Conservation (phyloP, 2,113 vertebrate species). For the Setophaga coronata region DNA sequence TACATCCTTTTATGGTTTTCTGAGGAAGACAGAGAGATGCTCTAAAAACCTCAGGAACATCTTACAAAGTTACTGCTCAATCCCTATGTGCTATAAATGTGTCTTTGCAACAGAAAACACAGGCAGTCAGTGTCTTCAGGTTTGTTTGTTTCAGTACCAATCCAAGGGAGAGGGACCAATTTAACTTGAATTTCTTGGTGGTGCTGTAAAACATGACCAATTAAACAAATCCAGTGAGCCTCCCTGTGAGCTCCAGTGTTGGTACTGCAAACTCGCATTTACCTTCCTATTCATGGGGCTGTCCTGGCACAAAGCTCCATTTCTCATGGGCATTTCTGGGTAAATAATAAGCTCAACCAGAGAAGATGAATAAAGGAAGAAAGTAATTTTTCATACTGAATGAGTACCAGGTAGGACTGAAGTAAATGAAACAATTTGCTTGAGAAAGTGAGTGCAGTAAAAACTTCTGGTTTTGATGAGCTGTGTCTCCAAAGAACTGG, state of each 20-base stretch:
- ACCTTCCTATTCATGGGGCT: not conserved
- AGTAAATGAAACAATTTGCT: slow-evolving; percentile 25
- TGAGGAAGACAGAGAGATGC: not conserved
- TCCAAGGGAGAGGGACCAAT: not conserved
- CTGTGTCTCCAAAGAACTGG: slow-evolving; percentile 23
- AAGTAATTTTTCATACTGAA: not conserved
- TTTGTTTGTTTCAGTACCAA: not conserved
- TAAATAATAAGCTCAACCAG: not conserved
- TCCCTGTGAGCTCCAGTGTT: not conserved
- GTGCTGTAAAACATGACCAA: not conserved
- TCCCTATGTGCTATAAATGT: not conserved
- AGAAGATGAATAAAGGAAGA: not conserved
- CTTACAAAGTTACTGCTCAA: not conserved
- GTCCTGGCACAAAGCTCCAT: not conserved
- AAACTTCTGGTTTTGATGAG: slow-evolving; percentile 54
- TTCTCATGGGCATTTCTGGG: not conserved
- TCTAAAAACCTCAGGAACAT: not conserved
- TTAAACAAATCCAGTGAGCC: not conserved
- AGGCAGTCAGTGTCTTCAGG: not conserved
- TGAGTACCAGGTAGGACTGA: not conserved
- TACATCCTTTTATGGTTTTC: not conserved
- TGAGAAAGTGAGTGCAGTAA: slow-evolving; percentile 15
- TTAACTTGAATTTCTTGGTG: not conserved
- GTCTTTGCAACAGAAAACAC: not conserved
- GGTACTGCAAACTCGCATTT: not conserved